Percentiles rank a stretch among this genome's conserved stretches.
phyloP scores from a whole-genome alignment of 1,140 invertebrate species.

The Orchestia grillus region DNA sequence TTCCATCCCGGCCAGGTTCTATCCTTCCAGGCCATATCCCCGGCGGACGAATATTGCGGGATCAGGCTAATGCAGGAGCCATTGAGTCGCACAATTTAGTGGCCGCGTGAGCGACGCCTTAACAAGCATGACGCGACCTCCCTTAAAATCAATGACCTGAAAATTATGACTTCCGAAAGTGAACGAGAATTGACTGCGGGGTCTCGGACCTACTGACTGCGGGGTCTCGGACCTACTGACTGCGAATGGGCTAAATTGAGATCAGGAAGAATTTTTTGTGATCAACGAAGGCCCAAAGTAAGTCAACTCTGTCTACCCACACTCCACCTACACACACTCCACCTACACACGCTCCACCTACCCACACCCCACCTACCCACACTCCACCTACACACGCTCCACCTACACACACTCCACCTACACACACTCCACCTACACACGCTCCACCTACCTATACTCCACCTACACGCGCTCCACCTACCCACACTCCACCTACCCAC shows the following conservation, averaged over 20 bases:
- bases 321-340: no score
- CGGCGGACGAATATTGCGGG: neutral
- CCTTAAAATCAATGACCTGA: slow-evolving; percentile 8
- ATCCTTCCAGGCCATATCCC: neutral
- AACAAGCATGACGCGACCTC: slow-evolving; percentile 5
- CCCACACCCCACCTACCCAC: no score
- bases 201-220: neutral
- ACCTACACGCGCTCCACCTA: no score
- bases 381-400: no score
- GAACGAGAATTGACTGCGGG: neutral
- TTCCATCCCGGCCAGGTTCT: neutral
- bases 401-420: no score
- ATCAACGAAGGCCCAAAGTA: neutral
- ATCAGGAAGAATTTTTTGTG: neutral
- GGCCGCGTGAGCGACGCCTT: neutral
- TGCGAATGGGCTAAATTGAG: neutral
- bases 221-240: neutral
- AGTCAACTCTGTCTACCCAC: no score
- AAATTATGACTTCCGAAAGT: slow-evolving; percentile 9
- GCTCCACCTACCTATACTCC: no score
- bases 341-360: no score
- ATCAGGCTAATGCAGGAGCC: neutral
- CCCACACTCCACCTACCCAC: no score
- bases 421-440: no score
- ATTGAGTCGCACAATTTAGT: neutral